These are phyloP conservation scores for Apolygus lucorum DNA, from an alignment of 1,140 invertebrate species.

Conservation along the genomic window DNA sequence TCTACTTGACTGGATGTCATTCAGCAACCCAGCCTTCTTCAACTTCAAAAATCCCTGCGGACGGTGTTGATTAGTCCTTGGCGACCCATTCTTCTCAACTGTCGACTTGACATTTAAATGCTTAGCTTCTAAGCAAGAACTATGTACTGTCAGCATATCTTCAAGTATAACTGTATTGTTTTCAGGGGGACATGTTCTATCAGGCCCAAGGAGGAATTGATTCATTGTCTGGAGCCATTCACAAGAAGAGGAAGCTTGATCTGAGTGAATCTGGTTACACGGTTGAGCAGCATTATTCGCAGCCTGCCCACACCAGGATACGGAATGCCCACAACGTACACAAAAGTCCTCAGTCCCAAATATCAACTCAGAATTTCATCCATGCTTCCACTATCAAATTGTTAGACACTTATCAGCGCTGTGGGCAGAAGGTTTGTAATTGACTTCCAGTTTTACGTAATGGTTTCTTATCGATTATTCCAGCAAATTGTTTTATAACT, in stretches of 20 bases:
- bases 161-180: too few relatives aligned
- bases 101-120: too few relatives aligned
- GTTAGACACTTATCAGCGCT: conserved; percentile 60
- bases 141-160: too few relatives aligned
- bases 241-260: conserved; percentile 29
- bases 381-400: conserved; percentile 62
- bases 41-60: too few relatives aligned
- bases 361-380: conserved; percentile 49
- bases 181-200: conserved; percentile 28
- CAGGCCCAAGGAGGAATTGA: conserved; percentile 29
- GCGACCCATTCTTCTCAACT: too few relatives aligned
- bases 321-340: conserved; percentile 33
- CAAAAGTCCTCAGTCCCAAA: conserved; percentile 40
- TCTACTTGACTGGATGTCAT: too few relatives aligned
- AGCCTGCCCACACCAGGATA: conserved; percentile 3
- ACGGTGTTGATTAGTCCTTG: too few relatives aligned
- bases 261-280: conserved; percentile 27
- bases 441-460: too few relatives aligned
- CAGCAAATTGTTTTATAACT: too few relatives aligned
- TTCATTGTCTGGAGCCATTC: conserved; percentile 30
- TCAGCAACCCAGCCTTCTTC: too few relatives aligned
- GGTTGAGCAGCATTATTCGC: conserved; percentile 13
- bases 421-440: conserved; percentile 52
- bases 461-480: too few relatives aligned
- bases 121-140: too few relatives aligned